Percentiles rank a stretch among this genome's conserved stretches.
Conservation (phyloP, 2,797 vertebrate species). For the Phataginus tetradactyla region DNA sequence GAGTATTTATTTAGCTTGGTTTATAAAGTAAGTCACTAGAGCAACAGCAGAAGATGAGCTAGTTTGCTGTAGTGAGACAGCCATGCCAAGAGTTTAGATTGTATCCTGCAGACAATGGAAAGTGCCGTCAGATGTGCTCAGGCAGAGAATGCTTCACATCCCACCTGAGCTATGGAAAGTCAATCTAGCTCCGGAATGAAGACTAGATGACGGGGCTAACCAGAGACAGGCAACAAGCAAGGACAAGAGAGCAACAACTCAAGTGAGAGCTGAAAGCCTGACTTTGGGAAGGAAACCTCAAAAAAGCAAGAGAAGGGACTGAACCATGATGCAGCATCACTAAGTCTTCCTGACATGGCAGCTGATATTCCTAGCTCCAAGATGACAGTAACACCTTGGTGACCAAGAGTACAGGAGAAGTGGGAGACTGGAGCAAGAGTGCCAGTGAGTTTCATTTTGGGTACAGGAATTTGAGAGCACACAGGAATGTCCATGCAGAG, state of each 20-base stretch:
- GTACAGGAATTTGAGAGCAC: neutral
- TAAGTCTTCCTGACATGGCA: neutral
- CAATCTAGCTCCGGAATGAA: neutral
- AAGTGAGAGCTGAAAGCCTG: neutral
- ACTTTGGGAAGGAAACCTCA: neutral
- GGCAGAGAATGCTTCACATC: neutral
- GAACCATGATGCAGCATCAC: neutral
- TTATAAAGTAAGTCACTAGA: neutral
- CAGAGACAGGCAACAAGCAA: neutral
- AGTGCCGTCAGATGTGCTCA: neutral
- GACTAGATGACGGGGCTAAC: neutral
- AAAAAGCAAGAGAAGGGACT: neutral
- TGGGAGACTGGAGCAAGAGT: neutral
- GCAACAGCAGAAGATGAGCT: neutral
- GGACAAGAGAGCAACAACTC: neutral
- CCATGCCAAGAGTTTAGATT: neutral
- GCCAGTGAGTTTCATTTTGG: neutral
- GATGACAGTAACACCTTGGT: neutral
- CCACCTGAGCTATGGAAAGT: neutral
- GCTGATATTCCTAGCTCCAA: neutral
- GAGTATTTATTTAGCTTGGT: neutral
- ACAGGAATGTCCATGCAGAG: neutral
- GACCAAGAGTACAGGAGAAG: neutral
- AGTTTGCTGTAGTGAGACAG: neutral
- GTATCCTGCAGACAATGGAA: neutral